These are phyloP conservation scores for Xerus rutilus DNA, from an alignment of 2,797 vertebrate genomes.

Conservation along the genomic window DNA sequence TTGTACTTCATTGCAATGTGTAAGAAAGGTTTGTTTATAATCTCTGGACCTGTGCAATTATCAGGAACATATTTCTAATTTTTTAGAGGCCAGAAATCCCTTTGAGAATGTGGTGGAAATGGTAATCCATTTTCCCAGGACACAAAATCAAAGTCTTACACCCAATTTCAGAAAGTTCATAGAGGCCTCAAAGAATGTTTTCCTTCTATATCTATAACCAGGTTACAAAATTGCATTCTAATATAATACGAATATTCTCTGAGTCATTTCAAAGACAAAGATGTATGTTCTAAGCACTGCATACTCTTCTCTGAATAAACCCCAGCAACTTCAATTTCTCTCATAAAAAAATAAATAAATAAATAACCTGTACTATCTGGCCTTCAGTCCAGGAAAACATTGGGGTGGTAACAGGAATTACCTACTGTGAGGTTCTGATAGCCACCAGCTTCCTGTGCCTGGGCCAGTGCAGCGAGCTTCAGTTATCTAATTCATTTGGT, in stretches of 20 bases:
- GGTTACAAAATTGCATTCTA: not conserved
- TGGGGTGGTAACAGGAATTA: constrained; percentile 65
- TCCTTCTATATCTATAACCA: not conserved
- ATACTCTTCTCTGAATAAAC: not conserved
- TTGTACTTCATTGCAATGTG: not conserved
- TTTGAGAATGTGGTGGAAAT: not conserved
- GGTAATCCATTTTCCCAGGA: not conserved
- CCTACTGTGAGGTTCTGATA: constrained; percentile 78
- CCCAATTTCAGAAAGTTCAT: not conserved
- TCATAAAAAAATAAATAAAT: not conserved
- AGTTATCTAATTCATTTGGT: constrained; percentile 66
- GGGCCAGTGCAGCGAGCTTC: constrained; percentile 39
- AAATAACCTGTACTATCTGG: not conserved
- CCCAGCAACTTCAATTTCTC: not conserved
- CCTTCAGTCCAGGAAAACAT: not conserved
- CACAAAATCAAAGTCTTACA: not conserved
- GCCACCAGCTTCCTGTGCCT: constrained; percentile 68
- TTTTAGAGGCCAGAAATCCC: not conserved
- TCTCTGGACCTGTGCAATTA: not conserved
- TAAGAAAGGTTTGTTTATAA: not conserved
- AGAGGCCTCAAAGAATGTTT: not conserved
- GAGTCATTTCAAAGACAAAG: not conserved
- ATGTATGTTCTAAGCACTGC: not conserved
- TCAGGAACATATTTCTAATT: not conserved
- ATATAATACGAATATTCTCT: not conserved